Percentiles rank a stretch among this genome's conserved stretches.
phyloP scores from a whole-genome alignment of 2,797 vertebrate species.

The Apogon hyalosoma region DNA sequence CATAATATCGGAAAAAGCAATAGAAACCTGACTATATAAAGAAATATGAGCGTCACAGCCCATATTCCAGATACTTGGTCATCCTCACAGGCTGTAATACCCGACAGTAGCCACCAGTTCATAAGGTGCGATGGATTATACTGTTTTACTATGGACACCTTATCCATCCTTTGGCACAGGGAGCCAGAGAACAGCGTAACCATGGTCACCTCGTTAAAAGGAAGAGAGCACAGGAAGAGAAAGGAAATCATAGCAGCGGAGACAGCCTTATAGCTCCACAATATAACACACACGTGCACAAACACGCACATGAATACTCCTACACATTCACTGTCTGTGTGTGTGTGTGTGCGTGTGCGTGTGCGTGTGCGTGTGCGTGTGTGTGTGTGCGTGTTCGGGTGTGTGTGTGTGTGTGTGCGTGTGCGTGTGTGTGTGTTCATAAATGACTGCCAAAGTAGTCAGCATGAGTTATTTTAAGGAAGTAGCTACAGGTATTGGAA shows the following conservation, averaged over 20 bases:
- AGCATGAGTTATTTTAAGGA: conserved; percentile 49
- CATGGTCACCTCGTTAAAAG: conserved; percentile 62
- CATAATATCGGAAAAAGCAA: conserved; percentile 50
- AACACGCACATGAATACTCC: conserved; percentile 17
- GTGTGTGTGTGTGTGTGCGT: too few relatives aligned
- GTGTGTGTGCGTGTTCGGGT: too few relatives aligned
- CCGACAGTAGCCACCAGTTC: conserved; percentile 45
- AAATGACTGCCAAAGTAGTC: conserved; percentile 43
- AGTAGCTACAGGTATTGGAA: conserved; percentile 26
- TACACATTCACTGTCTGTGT: conserved; percentile 23
- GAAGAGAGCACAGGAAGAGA: conserved; percentile 14
- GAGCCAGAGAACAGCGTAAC: conserved; percentile 44
- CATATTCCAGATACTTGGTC: conserved; percentile 55
- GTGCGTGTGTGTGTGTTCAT: conserved; percentile 30
- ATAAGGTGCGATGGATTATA: conserved; percentile 48
- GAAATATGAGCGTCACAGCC: conserved; percentile 55
- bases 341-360: too few relatives aligned
- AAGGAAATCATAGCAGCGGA: conserved; percentile 34
- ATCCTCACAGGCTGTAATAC: conserved; percentile 57
- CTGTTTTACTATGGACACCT: conserved; percentile 33
- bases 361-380: too few relatives aligned
- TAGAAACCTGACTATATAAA: conserved; percentile 46
- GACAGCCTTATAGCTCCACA: conserved; percentile 30
- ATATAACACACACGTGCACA: conserved; percentile 21
- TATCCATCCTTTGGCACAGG: conserved; percentile 45